These are phyloP conservation scores for Macrotis lagotis DNA, from an alignment of 2,113 vertebrate species.

Conservation along the genomic window DNA sequence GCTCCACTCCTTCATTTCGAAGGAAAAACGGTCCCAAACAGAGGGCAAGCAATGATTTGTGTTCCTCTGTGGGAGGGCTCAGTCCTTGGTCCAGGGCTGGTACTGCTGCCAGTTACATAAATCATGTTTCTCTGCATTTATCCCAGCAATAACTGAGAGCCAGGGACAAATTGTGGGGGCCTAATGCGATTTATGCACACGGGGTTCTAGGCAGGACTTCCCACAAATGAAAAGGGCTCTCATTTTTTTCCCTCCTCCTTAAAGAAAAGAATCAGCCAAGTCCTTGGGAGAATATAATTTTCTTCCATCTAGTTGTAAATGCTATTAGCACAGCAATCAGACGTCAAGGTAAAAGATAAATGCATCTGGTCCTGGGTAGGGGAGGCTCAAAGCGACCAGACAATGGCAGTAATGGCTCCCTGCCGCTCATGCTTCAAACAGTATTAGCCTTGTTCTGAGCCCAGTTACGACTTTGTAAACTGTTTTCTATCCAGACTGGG, in stretches of 20 bases:
- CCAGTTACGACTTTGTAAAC: constrained; percentile 63
- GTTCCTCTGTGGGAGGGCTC: constrained; percentile 73
- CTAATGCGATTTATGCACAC: constrained; percentile 71
- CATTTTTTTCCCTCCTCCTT: constrained; percentile 72
- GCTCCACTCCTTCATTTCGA: constrained; percentile 67
- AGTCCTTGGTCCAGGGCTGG: constrained; percentile 75
- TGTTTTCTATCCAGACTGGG: constrained; percentile 58
- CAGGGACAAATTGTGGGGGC: constrained; percentile 81
- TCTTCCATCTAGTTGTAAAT: constrained; percentile 81
- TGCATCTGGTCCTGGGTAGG: constrained; percentile 63
- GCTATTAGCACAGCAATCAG: constrained; percentile 81
- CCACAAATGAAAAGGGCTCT: constrained; percentile 77
- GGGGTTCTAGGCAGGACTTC: constrained; percentile 78
- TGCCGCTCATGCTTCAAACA: constrained; percentile 74
- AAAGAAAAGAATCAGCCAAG: constrained; percentile 76
- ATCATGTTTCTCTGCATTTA: constrained; percentile 80
- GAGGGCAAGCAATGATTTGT: constrained; percentile 75
- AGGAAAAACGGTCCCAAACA: constrained; percentile 60
- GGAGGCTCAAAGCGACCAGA: constrained; percentile 73
- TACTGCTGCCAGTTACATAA: constrained; percentile 79
- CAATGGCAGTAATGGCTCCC: constrained; percentile 60
- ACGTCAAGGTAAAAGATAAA: constrained; percentile 81
- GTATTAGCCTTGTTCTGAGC: constrained; percentile 76
- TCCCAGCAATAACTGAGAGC: constrained; percentile 77
- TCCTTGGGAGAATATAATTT: constrained; percentile 82